A percentile compares a stretch with the other conserved stretches of the same genome.
phyloP scores from a whole-genome alignment of 2,113 vertebrate genomes.

The Pampusana beccarii region DNA sequence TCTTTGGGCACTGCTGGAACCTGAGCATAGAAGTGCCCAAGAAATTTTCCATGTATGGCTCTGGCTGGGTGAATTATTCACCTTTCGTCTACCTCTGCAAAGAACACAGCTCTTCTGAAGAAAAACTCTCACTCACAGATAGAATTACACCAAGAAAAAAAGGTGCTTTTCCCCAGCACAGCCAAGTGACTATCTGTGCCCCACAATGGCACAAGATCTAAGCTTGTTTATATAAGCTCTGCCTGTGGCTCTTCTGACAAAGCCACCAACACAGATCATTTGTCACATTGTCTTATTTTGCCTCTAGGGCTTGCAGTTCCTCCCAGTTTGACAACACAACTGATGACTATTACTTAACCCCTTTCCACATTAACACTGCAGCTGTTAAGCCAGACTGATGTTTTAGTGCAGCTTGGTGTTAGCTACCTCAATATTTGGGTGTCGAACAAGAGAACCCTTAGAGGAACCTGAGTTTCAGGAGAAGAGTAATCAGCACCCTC shows the following conservation, averaged over 20 bases:
- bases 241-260: slow-evolving; percentile 5
- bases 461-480: background rate
- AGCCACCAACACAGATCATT: background rate
- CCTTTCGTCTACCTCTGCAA: background rate
- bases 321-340: slow-evolving; percentile 9
- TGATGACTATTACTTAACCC: slow-evolving; percentile 29
- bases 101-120: background rate
- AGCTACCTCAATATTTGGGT: background rate
- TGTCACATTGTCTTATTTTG: background rate
- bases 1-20: background rate
- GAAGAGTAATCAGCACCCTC: background rate
- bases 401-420: background rate
- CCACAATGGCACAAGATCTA: background rate
- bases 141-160: background rate
- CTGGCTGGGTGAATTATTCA: background rate
- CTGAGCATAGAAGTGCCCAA: background rate
- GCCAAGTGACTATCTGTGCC: background rate
- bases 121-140: background rate
- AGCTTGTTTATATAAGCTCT: background rate
- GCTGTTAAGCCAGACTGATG: background rate
- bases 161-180: background rate
- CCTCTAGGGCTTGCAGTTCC: background rate
- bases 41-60: background rate
- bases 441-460: background rate
- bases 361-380: background rate